Evolutionary conservation across 2,113 vertebrate species (phyloP).

Genomic region (Upupa epops): DNA sequence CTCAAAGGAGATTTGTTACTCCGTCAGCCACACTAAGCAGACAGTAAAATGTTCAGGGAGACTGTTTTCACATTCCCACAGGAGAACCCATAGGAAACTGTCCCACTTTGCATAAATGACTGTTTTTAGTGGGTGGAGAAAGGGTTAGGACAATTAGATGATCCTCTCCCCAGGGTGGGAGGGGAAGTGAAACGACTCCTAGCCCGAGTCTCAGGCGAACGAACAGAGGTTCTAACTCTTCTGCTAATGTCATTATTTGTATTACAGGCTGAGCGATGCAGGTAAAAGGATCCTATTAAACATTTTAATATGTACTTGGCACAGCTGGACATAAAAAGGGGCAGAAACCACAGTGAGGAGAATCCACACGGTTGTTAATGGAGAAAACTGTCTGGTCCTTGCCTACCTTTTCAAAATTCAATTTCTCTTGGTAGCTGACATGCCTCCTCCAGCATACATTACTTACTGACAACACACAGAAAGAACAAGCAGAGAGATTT

Average conservation of each 20-base stretch:
- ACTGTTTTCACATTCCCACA: slow-evolving; percentile 27
- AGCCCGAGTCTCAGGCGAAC: slow-evolving; percentile 9
- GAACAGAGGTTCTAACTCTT: not conserved
- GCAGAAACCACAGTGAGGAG: not conserved
- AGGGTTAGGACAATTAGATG: slow-evolving; percentile 20
- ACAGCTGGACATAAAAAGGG: slow-evolving; percentile 21
- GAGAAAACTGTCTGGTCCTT: slow-evolving; percentile 6
- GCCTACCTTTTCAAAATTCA: not conserved
- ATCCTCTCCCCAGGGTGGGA: not conserved
- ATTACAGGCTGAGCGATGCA: slow-evolving; percentile 8
- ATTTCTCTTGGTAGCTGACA: not conserved
- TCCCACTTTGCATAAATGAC: slow-evolving; percentile 14
- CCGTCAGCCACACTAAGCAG: not conserved
- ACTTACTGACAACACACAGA: not conserved
- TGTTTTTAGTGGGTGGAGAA: slow-evolving; percentile 17
- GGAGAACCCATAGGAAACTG: slow-evolving; percentile 49
- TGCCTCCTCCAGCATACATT: not conserved
- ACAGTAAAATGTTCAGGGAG: not conserved
- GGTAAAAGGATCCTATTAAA: slow-evolving; percentile 27
- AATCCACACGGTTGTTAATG: not conserved
- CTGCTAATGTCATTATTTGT: slow-evolving; percentile 26
- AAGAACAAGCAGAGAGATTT: slow-evolving; percentile 5
- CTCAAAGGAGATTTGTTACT: slow-evolving; percentile 36
- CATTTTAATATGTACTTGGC: slow-evolving; percentile 26
- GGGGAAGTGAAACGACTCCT: not conserved